phyloP scores from a whole-genome alignment of 2,797 vertebrate genomes.

The Leptodactylus fallax region DNA sequence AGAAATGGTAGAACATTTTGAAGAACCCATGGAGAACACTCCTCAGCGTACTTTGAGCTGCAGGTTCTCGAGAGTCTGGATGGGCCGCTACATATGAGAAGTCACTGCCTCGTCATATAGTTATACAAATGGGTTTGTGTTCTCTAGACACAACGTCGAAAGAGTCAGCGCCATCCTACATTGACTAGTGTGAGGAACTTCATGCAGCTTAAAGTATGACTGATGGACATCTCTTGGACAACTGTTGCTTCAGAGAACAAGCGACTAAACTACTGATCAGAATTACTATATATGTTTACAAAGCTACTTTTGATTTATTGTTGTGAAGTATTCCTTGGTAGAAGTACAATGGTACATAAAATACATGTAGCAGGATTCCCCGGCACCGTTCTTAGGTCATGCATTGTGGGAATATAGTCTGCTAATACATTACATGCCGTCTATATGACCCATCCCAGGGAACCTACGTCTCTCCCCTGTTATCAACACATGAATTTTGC shows the following conservation, averaged over 20 bases:
- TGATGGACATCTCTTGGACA: background rate
- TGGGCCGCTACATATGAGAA: background rate
- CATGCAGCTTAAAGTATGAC: conserved; percentile 17
- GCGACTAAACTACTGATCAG: background rate
- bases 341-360: conserved; percentile 1
- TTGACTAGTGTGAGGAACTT: background rate
- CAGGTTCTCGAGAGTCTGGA: background rate
- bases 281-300: conserved; percentile 46
- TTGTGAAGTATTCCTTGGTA: conserved; percentile 34
- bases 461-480: conserved; percentile 72
- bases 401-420: conserved; percentile 7
- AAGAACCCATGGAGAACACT: background rate
- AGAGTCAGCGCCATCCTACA: background rate
- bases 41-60: background rate
- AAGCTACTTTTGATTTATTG: conserved; percentile 27
- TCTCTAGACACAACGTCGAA: background rate
- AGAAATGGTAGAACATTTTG: background rate
- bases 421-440: conserved; percentile 21
- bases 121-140: background rate
- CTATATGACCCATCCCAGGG: conserved; percentile 69
- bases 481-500: conserved; percentile 73
- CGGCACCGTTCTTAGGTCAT: background rate
- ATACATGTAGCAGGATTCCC: conserved; percentile 10
- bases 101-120: background rate
- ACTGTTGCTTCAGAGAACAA: background rate